phyloP scores from a whole-genome alignment of 2,113 vertebrate species.

The Natator depressus region DNA sequence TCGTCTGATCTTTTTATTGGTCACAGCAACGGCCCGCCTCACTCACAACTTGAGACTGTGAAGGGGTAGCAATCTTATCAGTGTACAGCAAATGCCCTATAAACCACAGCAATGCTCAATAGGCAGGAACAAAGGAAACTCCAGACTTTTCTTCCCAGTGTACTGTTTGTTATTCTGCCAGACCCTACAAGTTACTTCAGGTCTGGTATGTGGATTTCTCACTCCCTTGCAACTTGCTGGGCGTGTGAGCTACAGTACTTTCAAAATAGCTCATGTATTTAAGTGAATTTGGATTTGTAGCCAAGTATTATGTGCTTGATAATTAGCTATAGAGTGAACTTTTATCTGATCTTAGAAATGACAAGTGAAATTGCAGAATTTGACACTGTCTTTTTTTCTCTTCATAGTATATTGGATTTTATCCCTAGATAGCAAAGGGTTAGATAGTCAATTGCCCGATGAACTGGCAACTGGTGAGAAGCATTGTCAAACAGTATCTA shows the following conservation, averaged over 20 bases:
- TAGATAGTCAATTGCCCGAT: slow-evolving; percentile 41
- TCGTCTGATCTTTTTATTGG: neutral
- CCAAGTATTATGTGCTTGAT: neutral
- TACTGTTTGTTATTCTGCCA: neutral
- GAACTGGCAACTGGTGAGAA: slow-evolving; percentile 29
- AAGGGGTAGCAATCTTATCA: neutral
- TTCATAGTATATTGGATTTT: neutral
- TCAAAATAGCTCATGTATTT: neutral
- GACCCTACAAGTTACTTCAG: neutral
- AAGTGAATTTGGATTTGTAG: neutral
- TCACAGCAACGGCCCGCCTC: neutral
- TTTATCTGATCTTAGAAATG: neutral
- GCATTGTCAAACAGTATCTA: slow-evolving; percentile 54
- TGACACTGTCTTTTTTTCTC: neutral
- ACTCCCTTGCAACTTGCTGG: neutral
- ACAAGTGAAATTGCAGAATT: neutral
- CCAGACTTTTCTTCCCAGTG: neutral
- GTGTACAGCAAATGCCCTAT: neutral
- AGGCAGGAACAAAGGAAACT: neutral
- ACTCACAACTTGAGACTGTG: neutral
- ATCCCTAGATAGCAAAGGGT: slow-evolving; percentile 1
- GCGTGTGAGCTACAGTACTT: neutral
- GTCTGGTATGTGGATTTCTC: neutral
- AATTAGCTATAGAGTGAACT: neutral
- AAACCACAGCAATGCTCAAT: accelerated